Conservation (phyloP, 2,113 vertebrate species). For the Nanorana parkeri region DNA sequence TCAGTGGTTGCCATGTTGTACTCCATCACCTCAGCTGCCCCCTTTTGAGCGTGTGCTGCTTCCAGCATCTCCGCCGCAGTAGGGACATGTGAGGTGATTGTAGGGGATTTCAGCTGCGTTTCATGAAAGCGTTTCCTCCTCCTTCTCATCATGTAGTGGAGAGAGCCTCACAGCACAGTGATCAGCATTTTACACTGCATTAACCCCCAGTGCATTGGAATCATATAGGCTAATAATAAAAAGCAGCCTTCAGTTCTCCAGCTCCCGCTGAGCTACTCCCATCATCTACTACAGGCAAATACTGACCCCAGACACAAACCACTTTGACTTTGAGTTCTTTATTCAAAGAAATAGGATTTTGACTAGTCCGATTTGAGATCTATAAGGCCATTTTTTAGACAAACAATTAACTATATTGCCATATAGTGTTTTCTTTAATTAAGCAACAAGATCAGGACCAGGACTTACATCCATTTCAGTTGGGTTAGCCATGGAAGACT, state of each 20-base stretch:
- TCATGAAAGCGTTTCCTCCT: conserved; percentile 21
- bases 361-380: too few relatives aligned
- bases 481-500: too few relatives aligned
- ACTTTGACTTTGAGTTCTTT: too few relatives aligned
- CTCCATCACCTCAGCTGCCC: conserved; percentile 40
- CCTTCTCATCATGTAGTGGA: conserved; percentile 16
- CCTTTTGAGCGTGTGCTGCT: conserved; percentile 33
- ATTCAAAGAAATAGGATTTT: too few relatives aligned
- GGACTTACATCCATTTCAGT: too few relatives aligned
- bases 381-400: too few relatives aligned
- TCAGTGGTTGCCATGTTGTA: conserved; percentile 28
- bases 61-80: conserved; percentile 13
- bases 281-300: background rate
- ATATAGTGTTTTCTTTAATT: too few relatives aligned
- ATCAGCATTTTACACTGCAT: conserved; percentile 26
- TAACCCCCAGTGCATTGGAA: conserved; percentile 14
- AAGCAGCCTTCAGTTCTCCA: background rate
- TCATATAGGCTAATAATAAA: background rate
- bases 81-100: conserved; percentile 16
- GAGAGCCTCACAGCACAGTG: conserved; percentile 1
- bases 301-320: too few relatives aligned
- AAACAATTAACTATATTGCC: too few relatives aligned
- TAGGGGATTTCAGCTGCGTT: conserved; percentile 12
- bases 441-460: too few relatives aligned
- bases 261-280: background rate